These are phyloP conservation scores for Patagioenas fasciata DNA, from an alignment of 2,113 vertebrate genomes.

Conservation along the genomic window DNA sequence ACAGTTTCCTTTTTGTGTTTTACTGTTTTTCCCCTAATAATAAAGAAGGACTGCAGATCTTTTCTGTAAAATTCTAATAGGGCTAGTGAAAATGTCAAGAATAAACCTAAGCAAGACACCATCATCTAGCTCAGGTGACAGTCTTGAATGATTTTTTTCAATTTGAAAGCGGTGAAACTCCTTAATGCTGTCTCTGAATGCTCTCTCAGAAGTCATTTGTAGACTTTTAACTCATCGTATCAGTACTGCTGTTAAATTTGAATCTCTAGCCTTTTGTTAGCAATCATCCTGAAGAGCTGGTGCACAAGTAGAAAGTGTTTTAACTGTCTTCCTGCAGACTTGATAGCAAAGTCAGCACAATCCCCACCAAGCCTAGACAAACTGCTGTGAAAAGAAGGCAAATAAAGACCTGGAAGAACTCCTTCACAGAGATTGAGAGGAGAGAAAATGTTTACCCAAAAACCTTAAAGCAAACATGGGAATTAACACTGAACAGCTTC, in stretches of 20 bases:
- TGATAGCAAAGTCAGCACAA: conserved; percentile 19
- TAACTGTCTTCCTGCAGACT: not conserved
- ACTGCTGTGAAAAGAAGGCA: conserved; percentile 22
- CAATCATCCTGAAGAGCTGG: not conserved
- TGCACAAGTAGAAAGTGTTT: not conserved
- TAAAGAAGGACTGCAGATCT: not conserved
- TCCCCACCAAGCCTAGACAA: conserved; percentile 23
- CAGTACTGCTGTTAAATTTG: not conserved
- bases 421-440: not conserved
- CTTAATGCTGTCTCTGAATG: not conserved
- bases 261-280: not conserved
- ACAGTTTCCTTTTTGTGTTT: not conserved
- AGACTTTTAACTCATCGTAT: not conserved
- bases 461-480: conserved; percentile 4
- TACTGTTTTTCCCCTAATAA: not conserved
- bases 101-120: not conserved
- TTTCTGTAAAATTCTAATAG: not conserved
- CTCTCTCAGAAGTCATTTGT: not conserved
- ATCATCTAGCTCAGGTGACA: not conserved
- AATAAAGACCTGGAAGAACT: conserved; percentile 33
- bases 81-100: not conserved
- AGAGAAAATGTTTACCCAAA: conserved; percentile 20
- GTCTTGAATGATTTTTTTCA: not conserved
- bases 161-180: not conserved
- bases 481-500: conserved; percentile 39